Conservation (phyloP, 2,797 vertebrate genomes). For the Linurgus olivaceus region DNA sequence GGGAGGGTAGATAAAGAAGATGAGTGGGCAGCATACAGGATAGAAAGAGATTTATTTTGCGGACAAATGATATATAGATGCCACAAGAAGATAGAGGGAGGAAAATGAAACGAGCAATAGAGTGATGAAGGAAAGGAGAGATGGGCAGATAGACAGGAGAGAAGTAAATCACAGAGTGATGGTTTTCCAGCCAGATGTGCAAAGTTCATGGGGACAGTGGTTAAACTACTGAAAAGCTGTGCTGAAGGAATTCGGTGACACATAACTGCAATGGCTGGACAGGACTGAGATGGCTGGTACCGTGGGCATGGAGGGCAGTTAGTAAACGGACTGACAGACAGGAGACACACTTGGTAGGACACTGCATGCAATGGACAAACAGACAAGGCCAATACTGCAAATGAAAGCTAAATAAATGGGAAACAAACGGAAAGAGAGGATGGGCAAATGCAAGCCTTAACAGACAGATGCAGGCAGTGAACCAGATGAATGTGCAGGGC, state of each 20-base stretch:
- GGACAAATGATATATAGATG: slow-evolving; percentile 52
- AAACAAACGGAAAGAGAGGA: not conserved
- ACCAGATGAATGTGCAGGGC: not conserved
- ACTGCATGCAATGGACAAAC: not conserved
- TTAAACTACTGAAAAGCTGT: slow-evolving; percentile 13
- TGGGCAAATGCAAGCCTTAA: not conserved
- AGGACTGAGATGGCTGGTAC: slow-evolving; percentile 9
- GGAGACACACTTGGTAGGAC: not conserved
- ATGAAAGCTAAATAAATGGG: not conserved
- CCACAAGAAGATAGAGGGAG: slow-evolving; percentile 5
- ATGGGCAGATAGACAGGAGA: slow-evolving; percentile 11
- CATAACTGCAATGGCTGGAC: not conserved
- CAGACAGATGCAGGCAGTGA: not conserved
- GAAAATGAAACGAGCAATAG: not conserved
- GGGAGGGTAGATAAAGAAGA: slow-evolving; percentile 64
- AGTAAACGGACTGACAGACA: not conserved
- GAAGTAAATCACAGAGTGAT: not conserved
- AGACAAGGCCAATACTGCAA: slow-evolving; percentile 7
- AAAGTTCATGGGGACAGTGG: slow-evolving; percentile 24
- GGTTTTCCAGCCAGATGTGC: slow-evolving; percentile 40
- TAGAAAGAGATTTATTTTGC: slow-evolving; percentile 65
- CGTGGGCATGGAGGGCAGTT: not conserved
- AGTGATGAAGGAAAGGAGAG: slow-evolving; percentile 11
- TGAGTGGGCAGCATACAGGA: slow-evolving; percentile 55
- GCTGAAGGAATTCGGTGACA: not conserved